Base-by-base conservation (phyloP, 1,140 invertebrate genomes). In the Papilio glaucus region DNA sequence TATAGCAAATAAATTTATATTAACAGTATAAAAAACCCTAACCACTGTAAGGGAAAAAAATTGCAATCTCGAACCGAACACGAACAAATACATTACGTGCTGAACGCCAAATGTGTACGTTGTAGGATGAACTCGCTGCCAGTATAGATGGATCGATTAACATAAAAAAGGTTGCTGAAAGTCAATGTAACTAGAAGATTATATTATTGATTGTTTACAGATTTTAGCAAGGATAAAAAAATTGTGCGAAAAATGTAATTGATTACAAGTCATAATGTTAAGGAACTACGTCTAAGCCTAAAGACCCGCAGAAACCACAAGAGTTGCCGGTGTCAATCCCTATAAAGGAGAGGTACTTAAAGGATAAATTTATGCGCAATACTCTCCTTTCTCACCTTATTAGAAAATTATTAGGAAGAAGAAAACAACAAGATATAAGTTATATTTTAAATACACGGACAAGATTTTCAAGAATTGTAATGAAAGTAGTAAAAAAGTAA, bases 401-500 rank as follows among this genome's bases (percentile, higher is more conserved):
- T n/a, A n/a, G n/a, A n/a, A n/a, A n/a, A n/a, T n/a, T n/a, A n/a
- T n/a, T n/a, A n/a, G n/a, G n/a, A n/a, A n/a, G n/a, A n/a, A n/a
- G n/a, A n/a, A n/a, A n/a, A n/a, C n/a, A n/a, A n/a, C n/a, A 33
- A 33, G 6, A 33, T 33, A 33, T 33, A 6, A 3, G 29, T 33
- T 3, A 33, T 6, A 33, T 33, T 33, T 33, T 33, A 6, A 10
- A 24, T 21, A 53, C 10, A 53, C 8, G 7, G 8, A 39, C 61
- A 41, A 21, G 18, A 3, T 24, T 53, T 24, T 53, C 9, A 24
- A 21, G 15, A 65, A 39, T 39, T 39, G 15, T 41, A 65, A 65
- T 39, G 9, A 24, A 65, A 24, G 38, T 65, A 15, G 62, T 65
- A 65, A 65, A 41, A 41, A 41, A 65, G 18, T 15, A 24, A 65